Base-by-base conservation (phyloP, 2,113 vertebrate species). In the Periophthalmodon schlosseri region DNA sequence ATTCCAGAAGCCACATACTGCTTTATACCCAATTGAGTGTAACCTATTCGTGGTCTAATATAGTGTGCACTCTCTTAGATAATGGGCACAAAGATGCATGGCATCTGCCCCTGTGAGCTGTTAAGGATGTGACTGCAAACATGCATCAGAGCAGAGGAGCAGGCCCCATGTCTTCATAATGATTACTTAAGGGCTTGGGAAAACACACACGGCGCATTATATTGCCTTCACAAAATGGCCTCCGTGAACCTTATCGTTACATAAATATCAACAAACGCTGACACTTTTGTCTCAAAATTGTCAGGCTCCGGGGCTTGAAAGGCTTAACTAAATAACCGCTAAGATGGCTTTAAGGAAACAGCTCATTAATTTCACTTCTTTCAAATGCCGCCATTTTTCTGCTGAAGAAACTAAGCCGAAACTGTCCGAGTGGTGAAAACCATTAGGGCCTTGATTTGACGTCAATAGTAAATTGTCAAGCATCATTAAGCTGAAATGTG, bases 401-500 rank as follows among this genome's bases (percentile, higher is more conserved):
- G 24, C 63, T 57, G 60, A 56, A 68, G 24, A 21, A 46, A 69
- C 68, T 23, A 8, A 52, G 15, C n/a, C 54, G 4, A 33, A 56
- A 67, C 24, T 67, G 16, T 6, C 47, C 12, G n/a, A 63, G 33
- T 20, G 56, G 16, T 68, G 33, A 73, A 68, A 70, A 33, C 69
- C 72, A 85, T 82, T 70, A 64, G 12, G 68, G 54, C 21, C 20
- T 39, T 73, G 5, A 13, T 46, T 39, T 63, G 60, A 21, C 47
- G 63, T 73, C 56, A 77, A 73, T 68, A 36, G 23, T 60, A 15
- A 34, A 75, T 24, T 68, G 72, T 73, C 70, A 70, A 67, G 64
- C 58, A 54, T 77, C 66, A 77, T 79, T 75, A 63, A 63, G 72
- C 49, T 78, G 66, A 78, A 77, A 78, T 73, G 58, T 75, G 57